Percentiles rank a stretch among this genome's conserved stretches.
phyloP scores from a whole-genome alignment of 2,888 invertebrate species.

The Sturmia bella region DNA sequence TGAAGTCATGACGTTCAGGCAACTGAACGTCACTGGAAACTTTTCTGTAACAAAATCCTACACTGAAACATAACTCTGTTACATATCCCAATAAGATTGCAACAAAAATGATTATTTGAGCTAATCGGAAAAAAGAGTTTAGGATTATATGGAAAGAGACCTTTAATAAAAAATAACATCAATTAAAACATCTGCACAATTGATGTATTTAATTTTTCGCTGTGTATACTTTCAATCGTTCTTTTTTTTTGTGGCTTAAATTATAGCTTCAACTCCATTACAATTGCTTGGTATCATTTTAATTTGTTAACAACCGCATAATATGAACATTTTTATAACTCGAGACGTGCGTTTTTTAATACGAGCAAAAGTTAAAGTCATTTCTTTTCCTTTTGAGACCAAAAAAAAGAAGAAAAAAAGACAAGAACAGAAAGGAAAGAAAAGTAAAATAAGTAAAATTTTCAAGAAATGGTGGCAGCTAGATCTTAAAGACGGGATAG shows the following conservation, averaged over 20 bases:
- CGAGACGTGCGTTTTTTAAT: constrained; percentile 58
- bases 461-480: constrained; percentile 33
- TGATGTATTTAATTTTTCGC: constrained; percentile 8
- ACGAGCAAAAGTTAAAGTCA: constrained; percentile 37
- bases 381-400: constrained; percentile 41
- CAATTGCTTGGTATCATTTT: constrained; percentile 54
- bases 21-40: constrained; percentile 52
- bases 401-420: constrained; percentile 26
- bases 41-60: constrained; percentile 48
- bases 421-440: constrained; percentile 3
- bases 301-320: constrained; percentile 69
- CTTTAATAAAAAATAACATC: background rate
- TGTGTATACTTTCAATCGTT: constrained; percentile 20
- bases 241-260: constrained; percentile 21
- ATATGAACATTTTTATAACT: constrained; percentile 54
- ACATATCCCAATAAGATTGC: background rate
- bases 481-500: constrained; percentile 37
- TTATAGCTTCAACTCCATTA: constrained; percentile 39
- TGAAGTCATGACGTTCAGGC: constrained; percentile 63
- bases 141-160: background rate
- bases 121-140: background rate
- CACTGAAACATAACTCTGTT: constrained; percentile 42
- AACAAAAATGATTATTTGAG: background rate
- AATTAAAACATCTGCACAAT: background rate
- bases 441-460: constrained; percentile 26